Base-by-base conservation (phyloP, 1,140 invertebrate genomes). In the Pseudoatta argentina region DNA sequence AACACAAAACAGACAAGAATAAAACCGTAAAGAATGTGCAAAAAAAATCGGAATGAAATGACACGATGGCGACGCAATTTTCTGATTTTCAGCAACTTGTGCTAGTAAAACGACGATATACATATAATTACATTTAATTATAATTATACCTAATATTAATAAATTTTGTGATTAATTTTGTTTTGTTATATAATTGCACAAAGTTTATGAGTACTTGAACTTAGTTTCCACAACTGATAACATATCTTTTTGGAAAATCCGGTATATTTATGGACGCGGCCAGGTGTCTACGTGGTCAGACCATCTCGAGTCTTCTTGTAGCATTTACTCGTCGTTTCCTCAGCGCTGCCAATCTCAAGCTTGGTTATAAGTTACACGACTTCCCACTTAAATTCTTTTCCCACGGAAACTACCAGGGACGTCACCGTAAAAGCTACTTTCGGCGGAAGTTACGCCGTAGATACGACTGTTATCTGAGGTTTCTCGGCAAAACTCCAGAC, bases 311-410 rank as follows among this genome's bases (percentile, higher is more conserved):
- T 77, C 57, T 85, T 8, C 18, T 64, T 34, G 30, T 14, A 57
- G 44, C 55, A 12, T 77, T 66, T 55, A 48, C 63, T 71, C 73
- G 61, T 78, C 63, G 44, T 57, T 85, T 30, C 34, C 27, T 66
- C 66, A 73, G 59, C 39, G 30, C 53, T 53, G 61, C 34, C 76
- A 79, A 86, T 86, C 85, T 86, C 53, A n/a, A 86, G 75, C 85
- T 79, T 67, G 53, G 76, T 67, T 86, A 86, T 79, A 86, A 86
- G 75, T 86, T 79, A 86, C 85, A 86, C 76, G 85, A 69, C 51
- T 86, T 86, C 75, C 64, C 76, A 86, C 75, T 86, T 85, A 86
- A 77, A 73, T 71, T 85, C 69, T 87, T 87, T 73, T 76, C 24
- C 44, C 57, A 16, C 77, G 51, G 51, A 81, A 55, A 79, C 57